Base-by-base conservation (phyloP, 2,113 vertebrate species). In the Anguilla rostrata region DNA sequence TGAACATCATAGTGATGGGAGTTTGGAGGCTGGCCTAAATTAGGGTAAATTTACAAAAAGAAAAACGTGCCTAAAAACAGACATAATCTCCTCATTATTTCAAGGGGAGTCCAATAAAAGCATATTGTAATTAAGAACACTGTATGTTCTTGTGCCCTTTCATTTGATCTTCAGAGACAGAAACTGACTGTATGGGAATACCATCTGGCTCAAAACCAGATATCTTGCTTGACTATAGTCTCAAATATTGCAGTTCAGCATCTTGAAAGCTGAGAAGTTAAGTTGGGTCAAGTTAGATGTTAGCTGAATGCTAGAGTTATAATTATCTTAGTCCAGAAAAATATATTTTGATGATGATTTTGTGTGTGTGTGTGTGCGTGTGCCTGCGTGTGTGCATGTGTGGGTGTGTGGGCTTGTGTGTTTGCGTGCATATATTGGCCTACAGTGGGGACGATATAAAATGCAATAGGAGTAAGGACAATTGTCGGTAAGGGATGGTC, bases 81-180 rank as follows among this genome's bases (percentile, higher is more conserved):
- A 79, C 39, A 80, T 80, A 85, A 57, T 85, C 53, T 53, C 78
- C 78, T 60, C 49, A 81, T 40, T 34, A 81, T 60, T 29, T 80
- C 40, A 40, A 7, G 39, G 18, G 20, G 57, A 57, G 39, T n/a
- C 34, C 29, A 40, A 71, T 79, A 53, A 85, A 85, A 41, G n/a
- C 75, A 57, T 16, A 16, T 15, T 26, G 22, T 66, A 66, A 66
- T 66, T 4, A 41, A 43, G 40, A 60, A 57, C 46, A 57, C 79
- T 22, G 20, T 81, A 9, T 57, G 49, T 39, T 41, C 9, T 14
- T 3, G 20, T 60, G 6, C n/a, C 29, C 49, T 57, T 53, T 7
- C 75, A 12, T 34, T 34, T 34, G 26, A 22, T 5, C 26, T 34
- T 11, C 34, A 12, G n/a, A 34, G 71, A 75, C 9, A 29, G n/a